phyloP scores from a whole-genome alignment of 2,888 invertebrate species.

The Melikaiella ostensackeni region DNA sequence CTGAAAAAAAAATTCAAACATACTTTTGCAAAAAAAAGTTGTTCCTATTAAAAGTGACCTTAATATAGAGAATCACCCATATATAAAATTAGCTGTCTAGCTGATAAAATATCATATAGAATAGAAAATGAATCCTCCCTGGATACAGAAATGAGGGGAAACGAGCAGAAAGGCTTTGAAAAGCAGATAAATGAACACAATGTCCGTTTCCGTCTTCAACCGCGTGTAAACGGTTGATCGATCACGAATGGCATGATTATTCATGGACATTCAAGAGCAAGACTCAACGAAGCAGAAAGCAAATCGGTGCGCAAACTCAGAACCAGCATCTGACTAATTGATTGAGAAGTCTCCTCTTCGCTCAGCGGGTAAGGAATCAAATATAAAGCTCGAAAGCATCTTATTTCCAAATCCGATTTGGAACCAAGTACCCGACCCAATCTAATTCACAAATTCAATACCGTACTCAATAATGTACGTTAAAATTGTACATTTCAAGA shows the following conservation, averaged over 20 bases:
- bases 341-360: conserved; percentile 61
- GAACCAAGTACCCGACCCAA: conserved; percentile 2
- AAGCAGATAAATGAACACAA: conserved; percentile 20
- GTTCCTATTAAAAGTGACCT: too few species aligned
- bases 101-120: too few species aligned
- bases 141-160: neutral
- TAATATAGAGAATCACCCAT: too few species aligned
- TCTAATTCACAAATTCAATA: too few species aligned
- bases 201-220: conserved; percentile 30
- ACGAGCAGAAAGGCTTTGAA: neutral
- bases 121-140: neutral
- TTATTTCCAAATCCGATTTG: conserved; percentile 26
- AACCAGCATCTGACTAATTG: conserved; percentile 66
- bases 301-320: conserved; percentile 61
- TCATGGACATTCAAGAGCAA: conserved; percentile 66
- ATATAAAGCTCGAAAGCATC: neutral
- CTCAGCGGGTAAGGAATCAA: conserved; percentile 41
- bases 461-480: too few species aligned
- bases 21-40: too few species aligned
- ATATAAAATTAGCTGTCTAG: too few species aligned
- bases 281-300: conserved; percentile 60
- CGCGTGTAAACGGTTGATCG: conserved; percentile 53
- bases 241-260: conserved; percentile 63
- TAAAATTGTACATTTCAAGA: too few species aligned
- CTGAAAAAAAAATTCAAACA: too few species aligned